Percentiles rank a stretch among this genome's conserved stretches.
These are phyloP conservation scores for Dicerorhinus sumatrensis DNA, from an alignment of 2,113 vertebrate genomes.

Conservation along the genomic window DNA sequence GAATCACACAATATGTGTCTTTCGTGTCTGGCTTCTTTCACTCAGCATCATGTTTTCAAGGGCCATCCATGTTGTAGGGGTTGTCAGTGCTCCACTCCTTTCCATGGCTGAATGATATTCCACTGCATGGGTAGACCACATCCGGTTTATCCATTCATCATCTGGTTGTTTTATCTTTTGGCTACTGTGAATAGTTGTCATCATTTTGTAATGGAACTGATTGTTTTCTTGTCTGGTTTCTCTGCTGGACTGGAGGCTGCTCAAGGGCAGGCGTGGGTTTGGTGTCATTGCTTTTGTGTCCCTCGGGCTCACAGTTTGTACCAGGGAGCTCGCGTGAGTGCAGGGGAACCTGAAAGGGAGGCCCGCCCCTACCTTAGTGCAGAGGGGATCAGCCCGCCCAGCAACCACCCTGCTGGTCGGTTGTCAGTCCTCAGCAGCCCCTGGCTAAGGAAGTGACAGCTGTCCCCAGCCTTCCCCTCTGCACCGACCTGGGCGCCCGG, in stretches of 20 bases:
- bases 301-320: not conserved
- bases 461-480: not conserved
- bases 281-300: accelerated
- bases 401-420: not conserved
- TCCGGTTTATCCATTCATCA: accelerated
- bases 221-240: not conserved
- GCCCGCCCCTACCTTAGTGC: accelerated
- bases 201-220: not conserved
- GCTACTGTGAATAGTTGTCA: not conserved
- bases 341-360: not conserved
- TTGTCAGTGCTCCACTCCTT: not conserved
- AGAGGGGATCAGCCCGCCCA: not conserved
- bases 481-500: accelerated
- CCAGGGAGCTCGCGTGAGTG: no score
- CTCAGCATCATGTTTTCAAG: accelerated
- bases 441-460: no score
- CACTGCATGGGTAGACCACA: accelerated
- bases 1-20: accelerated
- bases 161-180: not conserved
- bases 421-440: no score
- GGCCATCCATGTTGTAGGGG: accelerated
- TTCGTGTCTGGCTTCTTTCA: no score
- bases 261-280: accelerated
- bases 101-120: accelerated
- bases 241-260: not conserved